phyloP scores from a whole-genome alignment of 64 coral and sea anemone genomes.

The Astreopora myriophthalma region DNA sequence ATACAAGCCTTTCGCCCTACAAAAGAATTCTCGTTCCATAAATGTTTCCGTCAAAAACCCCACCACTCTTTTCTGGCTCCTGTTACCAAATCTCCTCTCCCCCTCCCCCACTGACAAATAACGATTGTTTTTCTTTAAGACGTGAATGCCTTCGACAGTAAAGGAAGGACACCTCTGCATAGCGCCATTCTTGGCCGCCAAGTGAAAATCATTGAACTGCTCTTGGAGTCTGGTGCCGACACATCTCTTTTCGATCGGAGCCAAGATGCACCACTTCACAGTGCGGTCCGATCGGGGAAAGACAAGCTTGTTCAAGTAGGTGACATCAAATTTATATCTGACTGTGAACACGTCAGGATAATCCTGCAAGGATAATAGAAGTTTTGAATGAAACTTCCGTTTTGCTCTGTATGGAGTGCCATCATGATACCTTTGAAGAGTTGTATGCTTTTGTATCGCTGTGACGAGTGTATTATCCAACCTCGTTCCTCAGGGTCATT shows the following conservation, averaged over 20 bases:
- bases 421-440: no score
- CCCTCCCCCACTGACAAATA: background rate
- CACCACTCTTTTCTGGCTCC: no score
- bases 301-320: constrained; percentile 37
- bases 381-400: no score
- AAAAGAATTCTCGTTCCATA: no score
- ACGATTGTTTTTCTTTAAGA: constrained; percentile 1
- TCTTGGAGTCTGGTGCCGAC: constrained; percentile 49
- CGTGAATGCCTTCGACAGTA: constrained; percentile 39
- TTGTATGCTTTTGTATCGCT: no score
- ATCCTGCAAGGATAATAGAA: no score
- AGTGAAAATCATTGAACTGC: constrained; percentile 25
- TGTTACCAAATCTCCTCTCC: background rate
- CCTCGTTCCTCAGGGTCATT: no score
- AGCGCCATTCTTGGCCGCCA: constrained; percentile 47
- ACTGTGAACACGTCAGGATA: background rate
- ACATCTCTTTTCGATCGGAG: constrained; percentile 24
- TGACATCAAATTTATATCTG: background rate
- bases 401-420: no score
- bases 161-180: constrained; percentile 29
- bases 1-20: no score
- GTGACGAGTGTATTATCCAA: no score
- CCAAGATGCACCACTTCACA: constrained; percentile 61
- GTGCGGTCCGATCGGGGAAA: constrained; percentile 26
- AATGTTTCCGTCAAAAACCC: no score